phyloP scores from a whole-genome alignment of 2,113 vertebrate species.

The Micronycteris hirsuta region DNA sequence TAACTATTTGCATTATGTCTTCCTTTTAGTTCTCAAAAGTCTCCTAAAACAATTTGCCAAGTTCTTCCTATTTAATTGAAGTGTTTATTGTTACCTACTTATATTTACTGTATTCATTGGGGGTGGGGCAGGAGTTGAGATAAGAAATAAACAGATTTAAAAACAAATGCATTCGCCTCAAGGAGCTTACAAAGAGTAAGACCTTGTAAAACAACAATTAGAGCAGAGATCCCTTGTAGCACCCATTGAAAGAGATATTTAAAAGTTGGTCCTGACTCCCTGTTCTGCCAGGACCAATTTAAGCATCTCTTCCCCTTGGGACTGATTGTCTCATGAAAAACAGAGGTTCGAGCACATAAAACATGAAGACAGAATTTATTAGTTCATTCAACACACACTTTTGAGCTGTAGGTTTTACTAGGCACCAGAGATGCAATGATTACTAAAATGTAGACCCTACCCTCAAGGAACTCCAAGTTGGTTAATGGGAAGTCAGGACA shows the following conservation, averaged over 20 bases:
- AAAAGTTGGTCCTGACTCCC: background rate
- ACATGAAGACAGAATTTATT: background rate
- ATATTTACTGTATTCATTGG: background rate
- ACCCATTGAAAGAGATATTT: background rate
- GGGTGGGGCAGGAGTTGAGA: background rate
- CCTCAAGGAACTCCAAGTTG: background rate
- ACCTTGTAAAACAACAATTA: background rate
- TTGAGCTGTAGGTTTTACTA: background rate
- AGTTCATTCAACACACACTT: background rate
- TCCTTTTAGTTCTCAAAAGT: conserved; percentile 5
- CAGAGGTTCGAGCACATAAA: background rate
- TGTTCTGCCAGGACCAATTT: background rate
- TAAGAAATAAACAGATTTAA: background rate
- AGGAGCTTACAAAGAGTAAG: background rate
- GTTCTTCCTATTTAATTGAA: background rate
- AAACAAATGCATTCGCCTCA: background rate
- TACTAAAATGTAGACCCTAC: background rate
- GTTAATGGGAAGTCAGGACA: background rate
- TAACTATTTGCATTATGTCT: background rate
- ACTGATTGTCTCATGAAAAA: background rate
- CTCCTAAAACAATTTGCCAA: background rate
- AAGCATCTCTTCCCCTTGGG: background rate
- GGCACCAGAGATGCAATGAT: background rate
- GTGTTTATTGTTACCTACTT: background rate
- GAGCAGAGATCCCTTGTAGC: background rate